These are phyloP conservation scores for Theretra japonica DNA, from an alignment of 2,888 invertebrate species.

Conservation along the genomic window DNA sequence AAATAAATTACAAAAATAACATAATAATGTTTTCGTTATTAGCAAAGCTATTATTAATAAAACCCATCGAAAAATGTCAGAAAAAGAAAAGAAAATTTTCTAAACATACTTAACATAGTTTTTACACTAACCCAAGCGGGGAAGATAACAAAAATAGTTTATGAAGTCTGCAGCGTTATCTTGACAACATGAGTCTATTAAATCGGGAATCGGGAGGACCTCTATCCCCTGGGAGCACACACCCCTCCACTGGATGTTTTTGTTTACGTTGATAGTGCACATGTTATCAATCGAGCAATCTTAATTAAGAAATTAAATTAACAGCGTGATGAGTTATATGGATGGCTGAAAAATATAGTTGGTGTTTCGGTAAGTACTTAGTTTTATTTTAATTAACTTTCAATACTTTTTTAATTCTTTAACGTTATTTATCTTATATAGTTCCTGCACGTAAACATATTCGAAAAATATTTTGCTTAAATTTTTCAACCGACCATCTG, in stretches of 20 bases:
- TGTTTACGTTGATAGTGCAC: conserved; percentile 6
- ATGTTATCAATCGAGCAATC: conserved; percentile 25
- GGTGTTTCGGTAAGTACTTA: too few species aligned
- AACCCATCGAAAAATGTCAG: background rate
- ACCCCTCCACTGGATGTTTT: conserved; percentile 13
- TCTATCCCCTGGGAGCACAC: conserved; percentile 22
- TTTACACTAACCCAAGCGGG: background rate
- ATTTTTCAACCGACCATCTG: too few species aligned
- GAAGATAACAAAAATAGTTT: conserved; percentile 18
- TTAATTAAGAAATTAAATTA: conserved; percentile 24
- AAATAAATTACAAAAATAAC: too few species aligned
- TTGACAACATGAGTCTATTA: conserved; percentile 41
- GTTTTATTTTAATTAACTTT: too few species aligned
- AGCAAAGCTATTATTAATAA: background rate
- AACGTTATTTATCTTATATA: too few species aligned
- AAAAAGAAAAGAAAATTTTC: background rate
- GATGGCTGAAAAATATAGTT: too few species aligned
- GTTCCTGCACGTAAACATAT: too few species aligned
- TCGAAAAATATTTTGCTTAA: too few species aligned
- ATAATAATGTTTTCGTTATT: too few species aligned
- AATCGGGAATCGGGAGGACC: conserved; percentile 53
- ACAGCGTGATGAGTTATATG: too few species aligned
- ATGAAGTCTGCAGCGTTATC: conserved; percentile 13
- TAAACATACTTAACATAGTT: too few species aligned
- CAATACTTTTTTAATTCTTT: too few species aligned